Evolutionary conservation across 2,113 vertebrate genomes (phyloP).

Genomic region (Poeciliopsis retropinna): DNA sequence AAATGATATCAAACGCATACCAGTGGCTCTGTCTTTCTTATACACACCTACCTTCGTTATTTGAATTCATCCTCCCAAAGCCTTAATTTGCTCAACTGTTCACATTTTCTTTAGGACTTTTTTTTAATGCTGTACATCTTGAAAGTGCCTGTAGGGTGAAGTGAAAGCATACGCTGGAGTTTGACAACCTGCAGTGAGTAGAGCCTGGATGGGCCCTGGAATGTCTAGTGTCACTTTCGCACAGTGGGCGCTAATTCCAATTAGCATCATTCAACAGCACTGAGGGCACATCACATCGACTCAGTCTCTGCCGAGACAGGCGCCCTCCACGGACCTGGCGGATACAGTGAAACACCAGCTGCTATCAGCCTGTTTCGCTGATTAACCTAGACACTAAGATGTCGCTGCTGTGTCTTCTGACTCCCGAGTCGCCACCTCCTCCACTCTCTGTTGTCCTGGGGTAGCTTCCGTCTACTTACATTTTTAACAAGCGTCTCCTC

Average conservation of each 20-base stretch:
- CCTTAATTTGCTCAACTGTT: conserved; percentile 8
- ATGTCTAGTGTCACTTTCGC: conserved; percentile 68
- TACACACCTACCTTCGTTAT: not conserved
- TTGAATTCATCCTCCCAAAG: not conserved
- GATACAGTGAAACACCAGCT: conserved; percentile 69
- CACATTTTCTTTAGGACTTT: conserved; percentile 17
- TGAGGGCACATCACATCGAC: conserved; percentile 65
- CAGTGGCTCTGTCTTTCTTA: not conserved
- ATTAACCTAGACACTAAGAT: conserved; percentile 78
- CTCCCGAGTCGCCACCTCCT: conserved; percentile 57
- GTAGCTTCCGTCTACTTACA: conserved; percentile 76
- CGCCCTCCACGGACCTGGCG: conserved; percentile 62
- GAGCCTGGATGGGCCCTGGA: conserved; percentile 48
- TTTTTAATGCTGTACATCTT: conserved; percentile 41
- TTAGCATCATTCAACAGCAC: conserved; percentile 70
- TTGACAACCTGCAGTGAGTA: conserved; percentile 41
- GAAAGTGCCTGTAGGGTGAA: conserved; percentile 24
- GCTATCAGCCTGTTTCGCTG: conserved; percentile 73
- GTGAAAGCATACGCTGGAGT: conserved; percentile 63
- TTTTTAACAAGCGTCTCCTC: conserved; percentile 80
- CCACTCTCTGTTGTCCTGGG: conserved; percentile 63
- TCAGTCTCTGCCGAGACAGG: conserved; percentile 69
- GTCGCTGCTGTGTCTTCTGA: conserved; percentile 68
- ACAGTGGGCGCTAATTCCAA: conserved; percentile 72
- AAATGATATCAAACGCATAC: conserved; percentile 4